phyloP scores from a whole-genome alignment of 2,113 vertebrate genomes.

The Collichthys lucidus region DNA sequence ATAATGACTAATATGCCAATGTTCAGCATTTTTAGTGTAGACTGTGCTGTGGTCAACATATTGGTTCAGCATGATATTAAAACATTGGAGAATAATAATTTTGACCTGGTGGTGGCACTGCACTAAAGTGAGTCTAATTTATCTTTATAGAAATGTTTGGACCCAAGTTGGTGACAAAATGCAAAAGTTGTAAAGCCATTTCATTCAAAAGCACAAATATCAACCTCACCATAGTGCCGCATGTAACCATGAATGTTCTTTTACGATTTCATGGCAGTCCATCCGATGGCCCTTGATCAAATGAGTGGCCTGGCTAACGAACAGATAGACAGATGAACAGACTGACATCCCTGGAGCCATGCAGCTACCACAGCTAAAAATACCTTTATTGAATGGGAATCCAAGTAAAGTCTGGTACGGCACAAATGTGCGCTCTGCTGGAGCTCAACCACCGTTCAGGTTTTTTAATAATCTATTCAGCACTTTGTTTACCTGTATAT shows the following conservation, averaged over 20 bases:
- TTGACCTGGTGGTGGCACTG: not conserved
- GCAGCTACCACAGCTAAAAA: not conserved
- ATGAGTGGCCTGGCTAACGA: not conserved
- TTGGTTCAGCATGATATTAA: not conserved
- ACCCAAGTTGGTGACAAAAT: not conserved
- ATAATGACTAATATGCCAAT: not conserved
- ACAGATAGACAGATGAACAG: not conserved
- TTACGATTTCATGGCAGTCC: not conserved
- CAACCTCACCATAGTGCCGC: not conserved
- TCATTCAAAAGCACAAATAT: not conserved
- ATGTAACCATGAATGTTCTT: not conserved
- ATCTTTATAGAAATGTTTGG: not conserved
- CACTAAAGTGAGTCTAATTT: not conserved
- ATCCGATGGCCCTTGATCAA: not conserved
- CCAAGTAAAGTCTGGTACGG: not conserved
- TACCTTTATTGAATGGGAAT: not conserved
- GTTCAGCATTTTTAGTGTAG: not conserved
- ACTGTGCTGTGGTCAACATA: not conserved
- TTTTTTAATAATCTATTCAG: not conserved
- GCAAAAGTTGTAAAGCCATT: not conserved
- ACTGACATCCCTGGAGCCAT: too few species aligned
- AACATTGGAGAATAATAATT: not conserved
- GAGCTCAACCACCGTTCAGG: not conserved
- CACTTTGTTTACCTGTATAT: conserved; percentile 87
- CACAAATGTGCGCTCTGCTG: not conserved